Evolutionary conservation across 2,113 vertebrate genomes (phyloP), one percentile per base, ranked within the genome.

Genomic region (Miniopterus natalensis): DNA sequence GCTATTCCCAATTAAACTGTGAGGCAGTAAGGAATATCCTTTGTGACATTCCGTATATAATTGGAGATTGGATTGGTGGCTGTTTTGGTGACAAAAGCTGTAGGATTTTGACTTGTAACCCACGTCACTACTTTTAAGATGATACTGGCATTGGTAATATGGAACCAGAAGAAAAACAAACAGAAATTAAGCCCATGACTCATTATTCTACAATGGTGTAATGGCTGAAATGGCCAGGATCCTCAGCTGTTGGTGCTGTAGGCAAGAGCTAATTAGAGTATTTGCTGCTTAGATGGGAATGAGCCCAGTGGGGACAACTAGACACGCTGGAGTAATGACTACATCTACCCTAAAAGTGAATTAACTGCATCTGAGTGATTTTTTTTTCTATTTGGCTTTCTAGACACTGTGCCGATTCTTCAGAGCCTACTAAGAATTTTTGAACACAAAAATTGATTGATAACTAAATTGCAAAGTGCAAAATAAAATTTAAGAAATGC

Each of bases 91-190:
- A 68, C 8, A 84, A 74, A 63, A 75, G 31, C 75, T n/a, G 29
- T 87, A 81, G 65, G 25, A 73, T 87, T 87, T 70, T 94, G 21
- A 65, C 57, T 81, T 65, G 5, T 55, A 88, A 88, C 57, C 45
- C 66, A 74, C 66, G 3, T 49, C 3, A 8, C 23, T 47, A 63
- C 17, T 47, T 89, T 65, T 89, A 73, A 47, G 92, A 55, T 31
- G 27, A 12, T 45, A 14, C 36, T 53, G 45, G 15, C 21, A 47
- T 89, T 83, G 59, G 18, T 83, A 88, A 57, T 29, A 84, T 29
- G 79, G 40, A 84, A 66, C 40, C 49, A 84, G 79, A 77, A 84
- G 31, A 94, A 94, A 55, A 75, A 49, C 29, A 84, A 75, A 89
- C 78, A 88, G 59, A 77, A 55, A 68, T 59, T 57, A n/a, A 90